These are phyloP conservation scores for Uloborus plumipes DNA, from an alignment of 2,888 invertebrate species.

Conservation along the genomic window DNA sequence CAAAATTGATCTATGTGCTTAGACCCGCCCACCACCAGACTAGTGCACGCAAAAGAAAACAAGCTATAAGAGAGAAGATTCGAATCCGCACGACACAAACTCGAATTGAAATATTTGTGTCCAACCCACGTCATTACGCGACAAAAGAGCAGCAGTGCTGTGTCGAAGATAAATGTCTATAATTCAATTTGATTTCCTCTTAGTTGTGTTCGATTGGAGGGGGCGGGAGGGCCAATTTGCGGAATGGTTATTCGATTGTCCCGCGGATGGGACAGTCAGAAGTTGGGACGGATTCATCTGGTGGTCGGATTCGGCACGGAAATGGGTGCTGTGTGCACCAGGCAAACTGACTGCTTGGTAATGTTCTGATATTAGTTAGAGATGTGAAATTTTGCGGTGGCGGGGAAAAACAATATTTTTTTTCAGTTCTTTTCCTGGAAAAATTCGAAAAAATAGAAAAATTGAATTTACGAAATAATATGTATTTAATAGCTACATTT, in stretches of 20 bases:
- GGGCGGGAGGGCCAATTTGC: constrained; percentile 43
- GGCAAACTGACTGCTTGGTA: no score
- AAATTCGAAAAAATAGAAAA: no score
- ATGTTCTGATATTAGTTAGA: no score
- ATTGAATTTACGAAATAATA: no score
- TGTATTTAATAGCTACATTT: no score
- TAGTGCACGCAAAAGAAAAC: neutral
- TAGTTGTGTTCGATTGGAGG: constrained; percentile 29
- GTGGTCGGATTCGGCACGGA: no score
- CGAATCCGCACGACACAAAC: constrained; percentile 35
- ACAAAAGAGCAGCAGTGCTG: constrained; percentile 11
- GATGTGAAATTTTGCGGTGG: no score
- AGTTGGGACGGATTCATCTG: no score
- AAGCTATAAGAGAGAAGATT: constrained; percentile 20
- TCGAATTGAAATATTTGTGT: constrained; percentile 29
- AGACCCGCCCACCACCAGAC: constrained; percentile 13
- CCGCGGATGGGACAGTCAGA: neutral
- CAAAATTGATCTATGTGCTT: constrained; percentile 22
- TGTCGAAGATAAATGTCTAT: constrained; percentile 54
- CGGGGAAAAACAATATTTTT: no score
- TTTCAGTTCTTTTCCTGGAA: no score
- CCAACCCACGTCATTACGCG: constrained; percentile 21
- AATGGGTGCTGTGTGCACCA: no score
- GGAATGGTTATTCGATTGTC: constrained; percentile 14
- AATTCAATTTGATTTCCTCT: constrained; percentile 57